These are phyloP conservation scores for Tapera naevia DNA, from an alignment of 2,797 vertebrate genomes.

Conservation along the genomic window DNA sequence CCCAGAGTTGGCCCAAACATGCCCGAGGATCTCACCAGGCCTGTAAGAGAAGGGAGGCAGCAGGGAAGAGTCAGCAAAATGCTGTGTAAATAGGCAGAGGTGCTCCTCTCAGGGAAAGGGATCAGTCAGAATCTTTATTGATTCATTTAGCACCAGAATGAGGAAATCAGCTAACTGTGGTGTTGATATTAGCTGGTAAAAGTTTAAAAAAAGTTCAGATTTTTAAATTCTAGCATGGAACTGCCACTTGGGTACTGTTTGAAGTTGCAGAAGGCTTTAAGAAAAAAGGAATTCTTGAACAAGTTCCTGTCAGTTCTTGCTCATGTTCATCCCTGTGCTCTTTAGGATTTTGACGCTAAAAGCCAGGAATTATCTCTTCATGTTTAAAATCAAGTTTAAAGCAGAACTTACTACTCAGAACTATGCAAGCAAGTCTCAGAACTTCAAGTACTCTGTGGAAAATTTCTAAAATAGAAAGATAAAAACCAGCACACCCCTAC, in stretches of 20 bases:
- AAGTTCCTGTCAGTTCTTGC: not conserved
- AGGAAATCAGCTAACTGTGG: not conserved
- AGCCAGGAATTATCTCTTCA: not conserved
- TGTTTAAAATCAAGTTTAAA: not conserved
- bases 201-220: not conserved
- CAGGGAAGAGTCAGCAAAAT: not conserved
- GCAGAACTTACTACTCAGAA: not conserved
- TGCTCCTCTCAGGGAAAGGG: not conserved
- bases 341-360: not conserved
- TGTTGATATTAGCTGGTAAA: not conserved
- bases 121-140: not conserved
- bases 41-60: slow-evolving; percentile 65
- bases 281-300: not conserved
- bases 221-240: not conserved
- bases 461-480: not conserved
- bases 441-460: not conserved
- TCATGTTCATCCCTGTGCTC: not conserved
- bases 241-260: not conserved
- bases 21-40: slow-evolving; percentile 83
- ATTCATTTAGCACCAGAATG: not conserved
- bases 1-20: slow-evolving; percentile 87
- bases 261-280: not conserved
- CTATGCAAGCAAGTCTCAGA: not conserved
- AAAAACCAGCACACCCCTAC: not conserved
- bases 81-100: accelerated